A percentile compares a stretch with the other conserved stretches of the same genome.
Evolutionary conservation across 2,797 vertebrate species (phyloP).

Genomic region (Clarias platycephalus): DNA sequence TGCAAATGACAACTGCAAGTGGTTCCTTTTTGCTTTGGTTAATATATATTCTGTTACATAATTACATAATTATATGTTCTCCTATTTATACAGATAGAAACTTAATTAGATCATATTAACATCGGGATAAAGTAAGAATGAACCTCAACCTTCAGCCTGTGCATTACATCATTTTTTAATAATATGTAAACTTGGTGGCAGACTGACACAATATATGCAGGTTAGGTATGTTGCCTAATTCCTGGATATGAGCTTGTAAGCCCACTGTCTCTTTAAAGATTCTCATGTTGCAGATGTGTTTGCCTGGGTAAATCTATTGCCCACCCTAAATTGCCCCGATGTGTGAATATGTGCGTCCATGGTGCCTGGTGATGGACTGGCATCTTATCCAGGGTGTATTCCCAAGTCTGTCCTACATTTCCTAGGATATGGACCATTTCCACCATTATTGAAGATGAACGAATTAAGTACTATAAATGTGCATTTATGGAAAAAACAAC

Average conservation of each 20-base stretch:
- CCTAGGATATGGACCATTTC: not conserved
- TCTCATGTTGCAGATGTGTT: not conserved
- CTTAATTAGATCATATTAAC: not conserved
- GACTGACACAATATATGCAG: not conserved
- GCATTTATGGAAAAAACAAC: not conserved
- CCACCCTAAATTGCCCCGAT: not conserved
- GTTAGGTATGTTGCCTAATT: not conserved
- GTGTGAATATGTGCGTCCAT: not conserved
- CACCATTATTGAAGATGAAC: not conserved
- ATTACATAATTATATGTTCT: not conserved
- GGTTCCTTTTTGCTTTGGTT: constrained; percentile 47
- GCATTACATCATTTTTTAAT: constrained; percentile 42
- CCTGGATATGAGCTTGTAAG: not conserved
- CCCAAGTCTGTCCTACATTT: not conserved
- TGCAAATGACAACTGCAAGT: constrained; percentile 44
- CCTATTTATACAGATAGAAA: not conserved
- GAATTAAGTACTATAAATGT: not conserved
- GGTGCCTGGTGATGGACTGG: not conserved
- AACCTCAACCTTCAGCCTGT: constrained; percentile 50
- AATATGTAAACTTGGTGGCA: not conserved
- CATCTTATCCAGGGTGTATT: not conserved
- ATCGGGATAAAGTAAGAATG: constrained; percentile 53
- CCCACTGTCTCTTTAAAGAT: not conserved
- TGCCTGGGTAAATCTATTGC: not conserved
- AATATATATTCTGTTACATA: constrained; percentile 18